Percentiles rank a stretch among this genome's conserved stretches.
Evolutionary conservation across 2,113 vertebrate species (phyloP).

Genomic region (Sylvietta virens): DNA sequence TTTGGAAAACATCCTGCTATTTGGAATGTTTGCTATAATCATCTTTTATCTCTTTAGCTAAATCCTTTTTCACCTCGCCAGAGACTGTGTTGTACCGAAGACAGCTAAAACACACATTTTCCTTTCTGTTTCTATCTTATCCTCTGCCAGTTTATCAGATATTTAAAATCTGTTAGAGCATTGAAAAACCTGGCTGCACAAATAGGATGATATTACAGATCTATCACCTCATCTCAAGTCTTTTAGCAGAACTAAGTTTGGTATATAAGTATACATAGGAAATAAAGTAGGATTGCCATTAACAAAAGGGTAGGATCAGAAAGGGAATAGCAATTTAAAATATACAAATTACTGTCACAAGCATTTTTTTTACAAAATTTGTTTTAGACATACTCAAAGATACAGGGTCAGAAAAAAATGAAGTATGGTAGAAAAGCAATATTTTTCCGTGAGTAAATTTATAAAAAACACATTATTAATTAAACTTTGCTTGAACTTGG

Average conservation of each 20-base stretch:
- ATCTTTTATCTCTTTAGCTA: background rate
- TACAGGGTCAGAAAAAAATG: background rate
- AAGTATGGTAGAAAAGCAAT: background rate
- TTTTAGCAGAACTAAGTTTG: background rate
- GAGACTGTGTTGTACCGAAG: background rate
- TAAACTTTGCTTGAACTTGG: background rate
- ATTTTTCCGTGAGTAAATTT: background rate
- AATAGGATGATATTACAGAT: background rate
- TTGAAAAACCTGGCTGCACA: background rate
- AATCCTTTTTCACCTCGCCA: background rate
- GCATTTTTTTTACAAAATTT: background rate
- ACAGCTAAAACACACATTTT: background rate
- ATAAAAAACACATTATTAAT: background rate
- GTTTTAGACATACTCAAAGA: background rate
- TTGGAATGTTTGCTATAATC: background rate
- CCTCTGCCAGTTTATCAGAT: background rate
- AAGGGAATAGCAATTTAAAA: background rate
- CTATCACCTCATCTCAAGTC: background rate
- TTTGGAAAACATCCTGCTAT: background rate
- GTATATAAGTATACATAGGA: accelerated
- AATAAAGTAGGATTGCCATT: background rate
- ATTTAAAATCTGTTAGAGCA: background rate
- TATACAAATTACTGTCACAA: background rate
- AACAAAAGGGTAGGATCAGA: background rate
- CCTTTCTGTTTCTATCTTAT: background rate